Conservation (phyloP, 1,140 invertebrate species). For the Bombus confusus region DNA sequence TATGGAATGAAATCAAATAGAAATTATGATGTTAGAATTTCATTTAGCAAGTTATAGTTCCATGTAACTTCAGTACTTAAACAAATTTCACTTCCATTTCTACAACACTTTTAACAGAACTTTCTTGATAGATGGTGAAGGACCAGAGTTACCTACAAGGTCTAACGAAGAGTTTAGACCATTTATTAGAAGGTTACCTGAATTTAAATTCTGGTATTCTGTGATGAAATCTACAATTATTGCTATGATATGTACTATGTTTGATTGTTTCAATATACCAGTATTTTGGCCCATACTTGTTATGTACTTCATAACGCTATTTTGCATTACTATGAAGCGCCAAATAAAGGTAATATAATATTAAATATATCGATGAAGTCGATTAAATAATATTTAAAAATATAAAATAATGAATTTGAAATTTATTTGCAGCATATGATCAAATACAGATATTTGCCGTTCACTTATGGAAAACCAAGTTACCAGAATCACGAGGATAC, state of each 20-base stretch:
- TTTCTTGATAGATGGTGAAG: slow-evolving; percentile 87
- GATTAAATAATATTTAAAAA: neutral
- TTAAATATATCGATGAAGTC: neutral
- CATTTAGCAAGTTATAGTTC: neutral
- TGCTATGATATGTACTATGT: slow-evolving; percentile 96
- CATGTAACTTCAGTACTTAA: neutral
- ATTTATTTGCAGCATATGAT: slow-evolving; percentile 97
- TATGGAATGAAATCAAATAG: neutral
- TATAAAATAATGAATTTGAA: neutral
- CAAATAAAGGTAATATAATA: slow-evolving; percentile 95
- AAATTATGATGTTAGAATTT: neutral
- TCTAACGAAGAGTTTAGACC: slow-evolving; percentile 99
- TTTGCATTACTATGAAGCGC: slow-evolving; percentile 99
- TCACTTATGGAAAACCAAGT: slow-evolving; percentile 98
- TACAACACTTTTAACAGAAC: slow-evolving; percentile 2
- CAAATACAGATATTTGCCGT: slow-evolving; percentile 99
- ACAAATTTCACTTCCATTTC: neutral
- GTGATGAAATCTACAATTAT: slow-evolving; percentile 97
- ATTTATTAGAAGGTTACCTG: slow-evolving; percentile 98
- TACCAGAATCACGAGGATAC: slow-evolving; percentile 88
- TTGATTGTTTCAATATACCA: slow-evolving; percentile 99
- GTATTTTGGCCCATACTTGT: slow-evolving; percentile 99
- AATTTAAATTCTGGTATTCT: slow-evolving; percentile 99
- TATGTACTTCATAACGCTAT: slow-evolving; percentile 99
- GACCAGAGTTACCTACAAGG: slow-evolving; percentile 96